Percentiles rank a stretch among this genome's conserved stretches.
phyloP scores from a whole-genome alignment of 2,888 invertebrate species.

The Synanthedon formicaeformis region DNA sequence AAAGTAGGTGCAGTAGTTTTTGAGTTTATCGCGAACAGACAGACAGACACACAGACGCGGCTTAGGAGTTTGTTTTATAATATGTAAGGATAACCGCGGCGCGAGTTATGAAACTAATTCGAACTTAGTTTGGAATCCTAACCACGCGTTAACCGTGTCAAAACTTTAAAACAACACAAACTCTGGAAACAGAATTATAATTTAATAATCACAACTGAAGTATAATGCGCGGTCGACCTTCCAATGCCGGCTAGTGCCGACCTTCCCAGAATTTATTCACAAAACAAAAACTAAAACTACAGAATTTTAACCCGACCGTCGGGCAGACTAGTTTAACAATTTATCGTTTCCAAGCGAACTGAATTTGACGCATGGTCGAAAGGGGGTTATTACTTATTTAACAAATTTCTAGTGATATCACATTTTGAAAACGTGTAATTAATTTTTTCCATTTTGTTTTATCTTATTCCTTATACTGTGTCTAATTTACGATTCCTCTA shows the following conservation, averaged over 20 bases:
- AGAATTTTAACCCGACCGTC: slow-evolving; percentile 28
- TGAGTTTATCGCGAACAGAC: too few relatives aligned
- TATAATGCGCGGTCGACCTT: slow-evolving; percentile 4
- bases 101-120: neutral
- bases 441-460: too few relatives aligned
- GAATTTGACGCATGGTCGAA: neutral
- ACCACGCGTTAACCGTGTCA: neutral
- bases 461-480: too few relatives aligned
- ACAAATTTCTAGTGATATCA: too few relatives aligned
- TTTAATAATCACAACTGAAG: slow-evolving; percentile 18
- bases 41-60: too few relatives aligned
- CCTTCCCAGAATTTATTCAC: slow-evolving; percentile 49
- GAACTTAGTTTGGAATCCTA: neutral
- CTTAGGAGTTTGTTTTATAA: too few relatives aligned
- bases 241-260: slow-evolving; percentile 27
- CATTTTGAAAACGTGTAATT: too few relatives aligned
- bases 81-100: neutral
- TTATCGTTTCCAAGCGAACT: slow-evolving; percentile 26
- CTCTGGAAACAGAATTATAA: slow-evolving; percentile 9
- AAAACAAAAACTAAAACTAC: slow-evolving; percentile 44
- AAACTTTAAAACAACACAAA: slow-evolving; percentile 3
- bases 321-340: slow-evolving; percentile 38
- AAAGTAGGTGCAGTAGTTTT: too few relatives aligned
- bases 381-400: slow-evolving; percentile 3
- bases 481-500: too few relatives aligned